Percentiles rank a stretch among this genome's conserved stretches.
These are phyloP conservation scores for Synanthedon andrenaeformis DNA, from an alignment of 2,888 invertebrate species.

Conservation along the genomic window DNA sequence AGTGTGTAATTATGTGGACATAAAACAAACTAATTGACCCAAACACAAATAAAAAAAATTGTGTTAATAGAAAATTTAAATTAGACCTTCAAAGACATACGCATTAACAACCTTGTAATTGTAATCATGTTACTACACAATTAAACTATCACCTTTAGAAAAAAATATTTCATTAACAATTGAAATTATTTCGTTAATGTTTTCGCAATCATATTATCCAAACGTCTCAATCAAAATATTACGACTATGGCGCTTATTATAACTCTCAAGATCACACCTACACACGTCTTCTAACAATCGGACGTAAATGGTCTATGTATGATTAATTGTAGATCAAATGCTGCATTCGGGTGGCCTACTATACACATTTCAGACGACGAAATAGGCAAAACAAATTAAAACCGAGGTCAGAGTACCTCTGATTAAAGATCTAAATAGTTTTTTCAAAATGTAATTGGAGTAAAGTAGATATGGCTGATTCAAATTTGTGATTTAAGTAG, in stretches of 20 bases:
- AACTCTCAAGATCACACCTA: slow-evolving; percentile 23
- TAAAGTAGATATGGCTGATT: too few species aligned
- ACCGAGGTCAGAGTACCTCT: slow-evolving; percentile 10
- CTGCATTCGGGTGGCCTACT: slow-evolving; percentile 10
- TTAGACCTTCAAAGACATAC: background rate
- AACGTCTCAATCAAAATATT: slow-evolving; percentile 13
- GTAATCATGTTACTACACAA: background rate
- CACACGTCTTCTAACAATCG: slow-evolving; percentile 11
- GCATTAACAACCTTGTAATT: background rate
- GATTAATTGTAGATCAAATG: slow-evolving; percentile 27
- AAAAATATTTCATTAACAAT: slow-evolving; percentile 1
- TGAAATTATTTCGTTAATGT: slow-evolving; percentile 5
- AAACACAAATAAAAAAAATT: slow-evolving; percentile 1
- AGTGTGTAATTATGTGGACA: slow-evolving; percentile 7
- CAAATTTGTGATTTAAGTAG: too few species aligned
- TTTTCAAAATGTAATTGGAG: too few species aligned
- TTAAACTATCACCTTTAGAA: background rate
- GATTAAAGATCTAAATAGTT: too few species aligned
- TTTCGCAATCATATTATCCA: slow-evolving; percentile 4
- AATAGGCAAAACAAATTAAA: slow-evolving; percentile 14
- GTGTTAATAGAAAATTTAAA: background rate
- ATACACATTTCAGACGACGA: slow-evolving; percentile 16
- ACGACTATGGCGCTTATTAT: slow-evolving; percentile 14
- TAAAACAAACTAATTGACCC: slow-evolving; percentile 2
- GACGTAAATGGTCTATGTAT: slow-evolving; percentile 12